These are phyloP conservation scores for Piprites chloris DNA, from an alignment of 2,113 vertebrate genomes.

Conservation along the genomic window DNA sequence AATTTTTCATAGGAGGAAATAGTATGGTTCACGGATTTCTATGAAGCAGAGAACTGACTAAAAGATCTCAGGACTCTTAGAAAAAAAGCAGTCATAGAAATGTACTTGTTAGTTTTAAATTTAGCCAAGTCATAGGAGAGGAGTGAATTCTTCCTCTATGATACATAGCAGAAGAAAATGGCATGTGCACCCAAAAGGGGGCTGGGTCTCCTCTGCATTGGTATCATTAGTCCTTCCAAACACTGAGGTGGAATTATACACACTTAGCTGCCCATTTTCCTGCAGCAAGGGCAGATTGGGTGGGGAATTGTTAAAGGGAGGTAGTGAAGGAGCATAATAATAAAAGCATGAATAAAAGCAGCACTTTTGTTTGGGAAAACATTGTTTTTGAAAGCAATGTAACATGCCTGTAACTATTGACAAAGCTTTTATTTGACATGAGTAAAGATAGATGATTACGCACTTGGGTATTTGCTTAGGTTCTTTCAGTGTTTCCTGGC, in stretches of 20 bases:
- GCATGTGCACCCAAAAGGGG: not conserved
- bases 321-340: not conserved
- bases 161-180: not conserved
- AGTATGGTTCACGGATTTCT: not conserved
- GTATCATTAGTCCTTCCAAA: not conserved
- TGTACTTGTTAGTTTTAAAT: not conserved
- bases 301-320: not conserved
- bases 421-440: constrained; percentile 34
- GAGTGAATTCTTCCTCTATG: not conserved
- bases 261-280: not conserved
- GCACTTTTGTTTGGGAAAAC: constrained; percentile 5
- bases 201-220: not conserved
- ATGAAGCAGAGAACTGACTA: not conserved
- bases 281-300: not conserved
- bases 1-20: not conserved
- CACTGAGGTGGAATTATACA: not conserved
- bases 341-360: not conserved
- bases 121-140: not conserved
- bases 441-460: constrained; percentile 13
- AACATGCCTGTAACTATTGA: constrained; percentile 48
- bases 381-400: not conserved
- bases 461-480: constrained; percentile 39
- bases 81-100: not conserved
- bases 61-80: not conserved
- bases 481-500: not conserved